These are phyloP conservation scores for Macaria liturata DNA, from an alignment of 2,888 invertebrate species.

Conservation along the genomic window DNA sequence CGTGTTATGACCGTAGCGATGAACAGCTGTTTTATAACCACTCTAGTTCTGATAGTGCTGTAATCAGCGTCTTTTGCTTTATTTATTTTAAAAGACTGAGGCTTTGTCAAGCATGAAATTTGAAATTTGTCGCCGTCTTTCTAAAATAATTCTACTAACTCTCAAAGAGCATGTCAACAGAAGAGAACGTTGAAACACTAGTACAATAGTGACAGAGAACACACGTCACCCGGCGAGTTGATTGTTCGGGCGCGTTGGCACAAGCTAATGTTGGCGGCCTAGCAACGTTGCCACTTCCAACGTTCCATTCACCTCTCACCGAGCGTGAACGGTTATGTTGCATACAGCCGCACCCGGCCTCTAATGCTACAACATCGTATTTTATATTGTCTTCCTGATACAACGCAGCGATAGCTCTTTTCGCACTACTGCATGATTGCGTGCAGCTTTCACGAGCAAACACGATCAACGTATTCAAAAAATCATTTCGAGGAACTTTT, in stretches of 20 bases:
- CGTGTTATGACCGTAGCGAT: too few relatives aligned
- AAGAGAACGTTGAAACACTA: slow-evolving; percentile 31
- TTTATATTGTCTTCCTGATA: slow-evolving; percentile 22
- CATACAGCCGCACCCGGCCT: slow-evolving; percentile 48
- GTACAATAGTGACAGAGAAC: slow-evolving; percentile 52
- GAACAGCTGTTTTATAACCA: too few relatives aligned
- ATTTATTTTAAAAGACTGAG: too few relatives aligned
- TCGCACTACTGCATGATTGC: background rate
- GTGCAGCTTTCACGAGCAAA: slow-evolving; percentile 2
- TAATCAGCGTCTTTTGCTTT: too few relatives aligned
- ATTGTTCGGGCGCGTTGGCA: slow-evolving; percentile 78
- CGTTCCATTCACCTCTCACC: slow-evolving; percentile 81
- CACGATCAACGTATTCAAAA: too few relatives aligned
- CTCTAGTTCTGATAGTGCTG: too few relatives aligned
- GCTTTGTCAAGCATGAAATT: too few relatives aligned
- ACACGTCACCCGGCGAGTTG: slow-evolving; percentile 72
- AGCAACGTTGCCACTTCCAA: slow-evolving; percentile 67
- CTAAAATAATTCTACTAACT: too few relatives aligned
- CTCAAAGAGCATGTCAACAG: too few relatives aligned
- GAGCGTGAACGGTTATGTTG: slow-evolving; percentile 70
- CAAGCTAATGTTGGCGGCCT: slow-evolving; percentile 75
- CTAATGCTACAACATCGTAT: slow-evolving; percentile 36
- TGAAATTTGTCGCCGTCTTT: too few relatives aligned
- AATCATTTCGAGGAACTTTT: too few relatives aligned
- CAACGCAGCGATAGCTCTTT: background rate